These are phyloP conservation scores for Drosophila repletoides DNA, from an alignment of 1,140 invertebrate genomes.

Conservation along the genomic window DNA sequence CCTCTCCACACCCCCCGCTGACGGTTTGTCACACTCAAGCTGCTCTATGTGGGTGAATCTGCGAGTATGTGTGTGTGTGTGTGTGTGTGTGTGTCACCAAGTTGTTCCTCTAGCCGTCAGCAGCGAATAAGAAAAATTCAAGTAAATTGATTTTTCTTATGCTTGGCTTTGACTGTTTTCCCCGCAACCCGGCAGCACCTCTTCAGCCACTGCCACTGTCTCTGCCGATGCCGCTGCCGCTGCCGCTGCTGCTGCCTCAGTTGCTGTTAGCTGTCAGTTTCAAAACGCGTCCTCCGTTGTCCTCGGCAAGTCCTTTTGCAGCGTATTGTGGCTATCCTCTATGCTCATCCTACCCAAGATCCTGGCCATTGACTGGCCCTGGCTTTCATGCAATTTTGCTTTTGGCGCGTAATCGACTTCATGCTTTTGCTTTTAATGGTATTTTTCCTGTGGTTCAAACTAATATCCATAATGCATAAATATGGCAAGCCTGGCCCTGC, in stretches of 20 bases:
- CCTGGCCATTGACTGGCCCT: conserved; percentile 46
- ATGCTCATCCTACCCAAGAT: conserved; percentile 12
- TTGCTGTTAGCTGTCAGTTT: conserved; percentile 57
- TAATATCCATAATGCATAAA: conserved; percentile 81
- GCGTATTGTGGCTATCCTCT: conserved; percentile 39
- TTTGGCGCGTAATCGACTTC: conserved; percentile 80
- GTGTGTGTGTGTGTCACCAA: conserved; percentile 46
- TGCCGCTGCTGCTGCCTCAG: neutral
- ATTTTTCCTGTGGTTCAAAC: conserved; percentile 81
- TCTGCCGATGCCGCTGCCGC: conserved; percentile 2
- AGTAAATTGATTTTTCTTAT: conserved; percentile 76
- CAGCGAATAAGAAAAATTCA: conserved; percentile 66
- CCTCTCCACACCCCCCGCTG: neutral
- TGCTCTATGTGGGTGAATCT: conserved; percentile 20
- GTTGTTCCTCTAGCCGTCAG: conserved; percentile 29
- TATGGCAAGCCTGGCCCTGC: conserved; percentile 67
- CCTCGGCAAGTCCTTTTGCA: conserved; percentile 17
- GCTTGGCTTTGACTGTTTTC: conserved; percentile 57
- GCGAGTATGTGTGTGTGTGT: conserved; percentile 2
- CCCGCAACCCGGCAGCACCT: neutral
- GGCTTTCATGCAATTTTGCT: conserved; percentile 67
- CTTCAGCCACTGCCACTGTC: conserved; percentile 7
- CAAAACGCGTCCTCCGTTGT: conserved; percentile 49
- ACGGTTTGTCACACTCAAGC: conserved; percentile 74
- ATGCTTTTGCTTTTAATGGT: conserved; percentile 80